Conservation (phyloP, 2,888 invertebrate species). For the Drosophila differens region DNA sequence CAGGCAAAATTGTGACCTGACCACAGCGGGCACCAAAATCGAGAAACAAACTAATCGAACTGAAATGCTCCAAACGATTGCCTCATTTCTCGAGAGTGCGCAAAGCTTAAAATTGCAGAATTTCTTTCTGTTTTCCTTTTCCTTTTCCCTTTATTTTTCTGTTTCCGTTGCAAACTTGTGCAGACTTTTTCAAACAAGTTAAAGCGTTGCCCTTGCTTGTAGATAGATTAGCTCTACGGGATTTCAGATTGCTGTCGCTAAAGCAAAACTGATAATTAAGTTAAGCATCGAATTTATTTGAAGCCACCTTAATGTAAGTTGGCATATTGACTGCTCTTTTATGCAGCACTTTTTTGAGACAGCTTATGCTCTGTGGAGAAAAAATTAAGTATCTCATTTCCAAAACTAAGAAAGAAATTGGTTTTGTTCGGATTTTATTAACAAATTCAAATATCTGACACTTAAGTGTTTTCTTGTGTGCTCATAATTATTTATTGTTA, state of each 20-base stretch:
- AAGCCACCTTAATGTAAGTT: background rate
- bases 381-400: background rate
- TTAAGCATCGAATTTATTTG: background rate
- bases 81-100: constrained; percentile 74
- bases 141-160: background rate
- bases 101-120: constrained; percentile 63
- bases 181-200: constrained; percentile 50
- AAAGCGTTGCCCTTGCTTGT: constrained; percentile 23
- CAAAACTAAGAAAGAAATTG: background rate
- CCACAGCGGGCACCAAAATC: constrained; percentile 33
- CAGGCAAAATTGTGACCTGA: constrained; percentile 52
- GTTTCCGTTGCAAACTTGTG: constrained; percentile 40
- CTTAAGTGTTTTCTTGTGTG: no score
- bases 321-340: background rate
- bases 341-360: background rate
- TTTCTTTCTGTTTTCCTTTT: constrained; percentile 26
- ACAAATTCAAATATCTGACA: background rate
- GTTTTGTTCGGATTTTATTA: background rate
- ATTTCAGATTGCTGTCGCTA: constrained; percentile 5
- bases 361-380: background rate
- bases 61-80: constrained; percentile 66
- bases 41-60: constrained; percentile 72
- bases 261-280: constrained; percentile 6
- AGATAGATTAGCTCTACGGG: constrained; percentile 48
- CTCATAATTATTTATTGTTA: background rate